These are phyloP conservation scores for Pyrrhosoma nymphula DNA, from an alignment of 2,888 invertebrate species.

Conservation along the genomic window DNA sequence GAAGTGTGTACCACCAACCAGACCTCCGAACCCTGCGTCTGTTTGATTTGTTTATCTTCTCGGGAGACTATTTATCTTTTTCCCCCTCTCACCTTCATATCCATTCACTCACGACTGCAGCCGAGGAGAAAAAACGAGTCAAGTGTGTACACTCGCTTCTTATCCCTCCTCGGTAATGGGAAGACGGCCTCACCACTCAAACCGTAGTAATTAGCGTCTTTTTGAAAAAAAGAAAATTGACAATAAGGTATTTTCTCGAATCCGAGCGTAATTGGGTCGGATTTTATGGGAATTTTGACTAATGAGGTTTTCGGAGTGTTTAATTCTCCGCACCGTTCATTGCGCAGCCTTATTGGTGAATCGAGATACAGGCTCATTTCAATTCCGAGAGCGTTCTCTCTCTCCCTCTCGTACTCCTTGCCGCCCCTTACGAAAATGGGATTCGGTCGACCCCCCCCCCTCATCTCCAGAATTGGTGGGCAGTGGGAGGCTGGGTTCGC, in stretches of 20 bases:
- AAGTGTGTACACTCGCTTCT: neutral
- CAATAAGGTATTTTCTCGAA: neutral
- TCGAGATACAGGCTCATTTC: neutral
- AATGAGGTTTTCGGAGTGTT: slow-evolving; percentile 28
- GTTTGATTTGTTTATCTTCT: too few relatives aligned
- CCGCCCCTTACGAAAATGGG: neutral
- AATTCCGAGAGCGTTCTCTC: neutral
- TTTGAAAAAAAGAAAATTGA: neutral
- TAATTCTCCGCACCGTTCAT: neutral
- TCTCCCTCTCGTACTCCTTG: neutral
- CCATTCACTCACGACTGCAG: neutral
- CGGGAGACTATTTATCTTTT: too few relatives aligned
- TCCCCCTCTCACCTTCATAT: neutral
- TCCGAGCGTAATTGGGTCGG: neutral
- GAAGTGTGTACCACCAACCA: too few relatives aligned
- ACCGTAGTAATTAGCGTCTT: neutral
- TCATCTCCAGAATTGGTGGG: neutral
- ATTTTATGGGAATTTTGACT: slow-evolving; percentile 23
- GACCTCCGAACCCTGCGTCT: too few relatives aligned
- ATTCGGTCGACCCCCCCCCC: neutral
- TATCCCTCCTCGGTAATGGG: neutral
- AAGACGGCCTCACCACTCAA: neutral
- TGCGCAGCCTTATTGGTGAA: slow-evolving; percentile 18
- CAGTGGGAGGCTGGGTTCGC: neutral
- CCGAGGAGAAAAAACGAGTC: neutral